Conservation (phyloP, 2,888 invertebrate species). For the Aelia acuminata region DNA sequence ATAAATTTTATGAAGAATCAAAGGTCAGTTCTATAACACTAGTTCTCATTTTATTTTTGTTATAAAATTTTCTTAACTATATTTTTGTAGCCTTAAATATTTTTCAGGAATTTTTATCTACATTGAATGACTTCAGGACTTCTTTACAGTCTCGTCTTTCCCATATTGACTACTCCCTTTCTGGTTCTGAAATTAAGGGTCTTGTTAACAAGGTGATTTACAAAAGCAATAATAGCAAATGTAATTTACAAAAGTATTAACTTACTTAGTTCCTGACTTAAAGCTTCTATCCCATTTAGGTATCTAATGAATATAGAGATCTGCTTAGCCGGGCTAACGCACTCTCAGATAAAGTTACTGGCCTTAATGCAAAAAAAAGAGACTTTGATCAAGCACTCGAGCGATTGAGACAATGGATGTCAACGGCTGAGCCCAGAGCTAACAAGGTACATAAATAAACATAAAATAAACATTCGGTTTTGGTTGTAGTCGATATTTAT, state of each 20-base stretch:
- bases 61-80: neutral
- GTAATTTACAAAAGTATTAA: neutral
- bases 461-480: too few relatives aligned
- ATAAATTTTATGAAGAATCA: constrained; percentile 96
- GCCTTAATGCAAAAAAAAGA: constrained; percentile 82
- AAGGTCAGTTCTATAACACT: constrained; percentile 74
- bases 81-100: neutral
- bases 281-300: neutral
- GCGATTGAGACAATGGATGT: constrained; percentile 84
- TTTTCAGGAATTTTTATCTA: constrained; percentile 81
- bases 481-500: neutral
- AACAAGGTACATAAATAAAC: constrained; percentile 74
- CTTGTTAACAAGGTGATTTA: constrained; percentile 54
- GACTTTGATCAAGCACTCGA: constrained; percentile 89
- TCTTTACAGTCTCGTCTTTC: constrained; percentile 85
- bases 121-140: constrained; percentile 90
- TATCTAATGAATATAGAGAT: constrained; percentile 62
- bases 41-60: neutral
- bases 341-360: constrained; percentile 85
- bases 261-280: neutral
- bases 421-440: constrained; percentile 75
- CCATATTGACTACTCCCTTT: constrained; percentile 74
- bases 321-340: constrained; percentile 75
- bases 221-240: too few relatives aligned
- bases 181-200: constrained; percentile 57